These are phyloP conservation scores for Dexiosoma caninum DNA, from an alignment of 2,888 invertebrate genomes.

Conservation along the genomic window DNA sequence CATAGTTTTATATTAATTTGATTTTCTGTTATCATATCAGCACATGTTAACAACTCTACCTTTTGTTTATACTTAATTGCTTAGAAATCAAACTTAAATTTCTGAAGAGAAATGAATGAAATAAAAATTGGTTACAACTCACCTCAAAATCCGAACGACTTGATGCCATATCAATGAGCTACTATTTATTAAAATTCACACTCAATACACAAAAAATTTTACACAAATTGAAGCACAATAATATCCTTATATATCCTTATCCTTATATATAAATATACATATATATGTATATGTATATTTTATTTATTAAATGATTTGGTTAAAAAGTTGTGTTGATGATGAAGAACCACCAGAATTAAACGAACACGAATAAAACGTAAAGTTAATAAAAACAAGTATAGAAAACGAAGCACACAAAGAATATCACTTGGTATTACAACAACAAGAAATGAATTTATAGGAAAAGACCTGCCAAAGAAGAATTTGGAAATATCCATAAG, in stretches of 20 bases:
- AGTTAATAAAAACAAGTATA: constrained; percentile 29
- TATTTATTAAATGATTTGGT: constrained; percentile 12
- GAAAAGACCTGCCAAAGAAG: constrained; percentile 9
- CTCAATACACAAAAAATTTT: background rate
- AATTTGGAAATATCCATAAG: constrained; percentile 9
- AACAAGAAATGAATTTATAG: background rate
- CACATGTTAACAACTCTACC: constrained; percentile 33
- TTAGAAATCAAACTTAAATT: background rate
- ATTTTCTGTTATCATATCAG: background rate
- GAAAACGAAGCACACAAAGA: constrained; percentile 2
- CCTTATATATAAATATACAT: too few species aligned
- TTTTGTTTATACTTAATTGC: constrained; percentile 32
- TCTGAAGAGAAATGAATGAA: background rate
- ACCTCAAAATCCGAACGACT: constrained; percentile 77
- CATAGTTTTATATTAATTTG: background rate
- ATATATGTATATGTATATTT: too few species aligned
- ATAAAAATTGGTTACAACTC: constrained; percentile 65
- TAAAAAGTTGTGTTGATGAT: constrained; percentile 4
- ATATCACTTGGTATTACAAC: constrained; percentile 26
- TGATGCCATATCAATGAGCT: constrained; percentile 74
- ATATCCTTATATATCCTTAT: too few species aligned
- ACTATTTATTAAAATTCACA: constrained; percentile 15
- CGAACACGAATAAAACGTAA: constrained; percentile 38
- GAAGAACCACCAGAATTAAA: constrained; percentile 26
- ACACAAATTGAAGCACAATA: constrained; percentile 43